Percentiles rank a stretch among this genome's conserved stretches.
phyloP scores from a whole-genome alignment of 2,797 vertebrate species.

The Acanthurus lineatus region DNA sequence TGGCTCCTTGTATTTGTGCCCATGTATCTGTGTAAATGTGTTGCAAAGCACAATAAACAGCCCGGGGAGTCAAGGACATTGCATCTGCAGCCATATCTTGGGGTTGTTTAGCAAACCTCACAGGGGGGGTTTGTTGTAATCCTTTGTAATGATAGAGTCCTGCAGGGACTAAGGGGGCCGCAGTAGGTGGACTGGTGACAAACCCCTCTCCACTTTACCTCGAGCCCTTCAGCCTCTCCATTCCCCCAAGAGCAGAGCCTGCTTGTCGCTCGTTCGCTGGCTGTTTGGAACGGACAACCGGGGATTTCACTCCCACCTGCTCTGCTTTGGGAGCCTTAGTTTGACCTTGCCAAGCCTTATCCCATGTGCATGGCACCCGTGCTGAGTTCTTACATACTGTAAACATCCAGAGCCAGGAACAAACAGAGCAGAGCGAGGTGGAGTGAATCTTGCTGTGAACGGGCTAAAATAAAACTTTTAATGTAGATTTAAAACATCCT shows the following conservation, averaged over 20 bases:
- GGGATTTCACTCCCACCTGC: constrained; percentile 76
- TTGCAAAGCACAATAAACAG: constrained; percentile 17
- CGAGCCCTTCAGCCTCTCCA: constrained; percentile 6
- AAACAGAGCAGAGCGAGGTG: neutral
- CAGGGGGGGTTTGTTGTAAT: constrained; percentile 51
- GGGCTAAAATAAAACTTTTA: neutral
- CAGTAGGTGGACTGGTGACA: constrained; percentile 54
- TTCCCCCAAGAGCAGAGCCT: constrained; percentile 10
- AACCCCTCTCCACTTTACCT: constrained; percentile 29
- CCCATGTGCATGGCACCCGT: constrained; percentile 34
- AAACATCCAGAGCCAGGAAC: constrained; percentile 35
- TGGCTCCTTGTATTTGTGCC: neutral
- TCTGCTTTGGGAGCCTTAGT: constrained; percentile 35
- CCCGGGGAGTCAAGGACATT: constrained; percentile 53
- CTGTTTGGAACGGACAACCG: constrained; percentile 66
- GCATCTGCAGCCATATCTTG: constrained; percentile 29
- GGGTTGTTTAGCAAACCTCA: constrained; percentile 33
- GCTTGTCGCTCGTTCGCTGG: constrained; percentile 32
- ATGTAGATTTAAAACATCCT: neutral
- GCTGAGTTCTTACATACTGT: constrained; percentile 16
- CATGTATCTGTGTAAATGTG: neutral
- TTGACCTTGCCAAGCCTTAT: constrained; percentile 55
- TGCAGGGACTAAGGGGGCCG: constrained; percentile 42
- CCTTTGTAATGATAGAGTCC: constrained; percentile 55
- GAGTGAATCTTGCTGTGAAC: neutral